Percentiles rank a stretch among this genome's conserved stretches.
Evolutionary conservation across 2,888 invertebrate species (phyloP).

Genomic region (Limnephilus marmoratus): DNA sequence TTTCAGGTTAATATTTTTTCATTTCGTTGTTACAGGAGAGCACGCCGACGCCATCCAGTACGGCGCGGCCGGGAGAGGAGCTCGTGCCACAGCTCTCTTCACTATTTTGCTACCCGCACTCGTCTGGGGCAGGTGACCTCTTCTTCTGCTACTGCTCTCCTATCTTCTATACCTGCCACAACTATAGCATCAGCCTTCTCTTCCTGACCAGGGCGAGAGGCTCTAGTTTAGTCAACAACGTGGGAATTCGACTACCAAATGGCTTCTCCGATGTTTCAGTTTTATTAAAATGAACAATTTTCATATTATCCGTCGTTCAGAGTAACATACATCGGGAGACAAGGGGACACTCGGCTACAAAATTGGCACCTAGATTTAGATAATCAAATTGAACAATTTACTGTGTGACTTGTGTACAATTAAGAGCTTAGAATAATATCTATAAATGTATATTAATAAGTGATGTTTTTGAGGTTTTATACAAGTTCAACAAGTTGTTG

Average conservation of each 20-base stretch:
- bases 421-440: neutral
- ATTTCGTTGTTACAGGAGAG: conserved; percentile 59
- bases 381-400: no score
- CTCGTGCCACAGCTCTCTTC: neutral
- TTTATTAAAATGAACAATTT: neutral
- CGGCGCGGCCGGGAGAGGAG: conserved; percentile 36
- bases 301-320: neutral
- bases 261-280: neutral
- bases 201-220: neutral
- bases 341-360: no score
- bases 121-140: neutral
- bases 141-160: neutral
- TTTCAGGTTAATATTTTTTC: no score
- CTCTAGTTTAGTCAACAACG: neutral
- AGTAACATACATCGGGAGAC: neutral
- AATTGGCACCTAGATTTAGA: no score
- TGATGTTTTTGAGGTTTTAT: neutral
- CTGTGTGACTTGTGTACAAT: no score
- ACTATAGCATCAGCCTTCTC: neutral
- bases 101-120: neutral
- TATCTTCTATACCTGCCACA: neutral
- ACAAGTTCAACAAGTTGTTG: neutral
- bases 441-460: neutral
- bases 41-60: conserved; percentile 66
- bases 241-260: neutral